A percentile compares a stretch with the other conserved stretches of the same genome.
These are phyloP conservation scores for Panagrolaimus sp. DNA, from an alignment of 1,140 invertebrate species.

Conservation along the genomic window DNA sequence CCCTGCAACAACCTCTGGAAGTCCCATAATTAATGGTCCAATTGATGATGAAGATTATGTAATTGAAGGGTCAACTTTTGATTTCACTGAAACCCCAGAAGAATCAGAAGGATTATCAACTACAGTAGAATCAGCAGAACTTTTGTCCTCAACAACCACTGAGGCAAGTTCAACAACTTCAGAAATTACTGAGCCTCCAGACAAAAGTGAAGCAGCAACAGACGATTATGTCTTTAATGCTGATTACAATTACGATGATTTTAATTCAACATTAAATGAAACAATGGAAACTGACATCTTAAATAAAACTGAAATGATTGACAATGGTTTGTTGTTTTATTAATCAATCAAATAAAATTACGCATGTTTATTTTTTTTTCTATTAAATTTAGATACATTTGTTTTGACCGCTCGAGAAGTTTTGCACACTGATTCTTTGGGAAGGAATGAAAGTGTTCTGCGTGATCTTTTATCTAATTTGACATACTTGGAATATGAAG, in stretches of 20 bases:
- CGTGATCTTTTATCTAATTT: constrained; percentile 24
- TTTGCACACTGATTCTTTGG: constrained; percentile 28
- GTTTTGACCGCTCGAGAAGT: constrained; percentile 30
- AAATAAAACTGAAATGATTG: not conserved
- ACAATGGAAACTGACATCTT: not conserved
- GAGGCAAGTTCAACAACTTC: not conserved
- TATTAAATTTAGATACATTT: constrained; percentile 14
- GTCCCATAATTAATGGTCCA: not conserved
- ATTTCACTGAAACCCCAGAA: not conserved
- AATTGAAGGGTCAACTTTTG: constrained; percentile 5
- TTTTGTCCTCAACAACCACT: not conserved
- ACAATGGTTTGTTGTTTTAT: not conserved
- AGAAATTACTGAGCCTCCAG: not conserved
- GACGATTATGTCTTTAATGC: not conserved
- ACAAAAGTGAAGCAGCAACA: not conserved
- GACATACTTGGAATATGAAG: constrained; percentile 23
- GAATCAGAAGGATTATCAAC: not conserved
- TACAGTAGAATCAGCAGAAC: not conserved
- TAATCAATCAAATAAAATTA: not conserved
- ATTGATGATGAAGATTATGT: constrained; percentile 6
- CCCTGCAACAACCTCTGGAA: not conserved
- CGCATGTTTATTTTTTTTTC: no score
- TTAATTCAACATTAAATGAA: constrained; percentile 12
- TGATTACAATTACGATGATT: constrained; percentile 12
- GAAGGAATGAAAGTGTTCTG: constrained; percentile 18